Evolutionary conservation across 2,888 invertebrate species (phyloP).

Genomic region (Artemia sinica): DNA sequence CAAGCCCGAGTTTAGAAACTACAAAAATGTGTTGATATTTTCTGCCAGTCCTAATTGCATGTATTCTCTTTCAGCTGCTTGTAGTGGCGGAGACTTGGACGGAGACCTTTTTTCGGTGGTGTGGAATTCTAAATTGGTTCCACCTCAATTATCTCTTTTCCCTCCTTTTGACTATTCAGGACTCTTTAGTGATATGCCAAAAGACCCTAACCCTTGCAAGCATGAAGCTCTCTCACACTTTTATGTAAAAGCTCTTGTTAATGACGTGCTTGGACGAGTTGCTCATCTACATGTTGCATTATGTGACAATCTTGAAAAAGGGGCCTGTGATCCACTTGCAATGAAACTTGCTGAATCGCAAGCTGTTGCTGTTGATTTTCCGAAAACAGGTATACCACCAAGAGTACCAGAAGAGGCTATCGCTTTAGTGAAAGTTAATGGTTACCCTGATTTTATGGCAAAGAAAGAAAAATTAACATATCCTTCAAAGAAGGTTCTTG

Average conservation of each 20-base stretch:
- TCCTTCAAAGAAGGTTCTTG: slow-evolving; percentile 13
- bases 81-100: slow-evolving; percentile 32
- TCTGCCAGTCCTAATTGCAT: background rate
- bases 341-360: slow-evolving; percentile 18
- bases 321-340: slow-evolving; percentile 9
- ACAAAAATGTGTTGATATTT: slow-evolving; percentile 15
- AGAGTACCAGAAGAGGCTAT: slow-evolving; percentile 4
- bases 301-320: slow-evolving; percentile 12
- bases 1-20: slow-evolving; percentile 19
- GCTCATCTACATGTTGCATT: slow-evolving; percentile 15
- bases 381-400: slow-evolving; percentile 17
- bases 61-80: slow-evolving; percentile 4
- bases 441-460: slow-evolving; percentile 18
- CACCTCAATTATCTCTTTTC: background rate
- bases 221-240: background rate
- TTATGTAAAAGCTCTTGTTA: slow-evolving; percentile 13
- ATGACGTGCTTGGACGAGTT: slow-evolving; percentile 15
- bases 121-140: slow-evolving; percentile 29
- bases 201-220: too few species aligned
- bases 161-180: slow-evolving; percentile 3
- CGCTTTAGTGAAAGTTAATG: slow-evolving; percentile 8
- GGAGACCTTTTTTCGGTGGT: slow-evolving; percentile 32
- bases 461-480: slow-evolving; percentile 7
- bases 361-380: slow-evolving; percentile 17
- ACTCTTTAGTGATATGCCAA: background rate